These are phyloP conservation scores for Caenorhabditis inopinata DNA, from an alignment of 1,140 invertebrate genomes.

Conservation along the genomic window DNA sequence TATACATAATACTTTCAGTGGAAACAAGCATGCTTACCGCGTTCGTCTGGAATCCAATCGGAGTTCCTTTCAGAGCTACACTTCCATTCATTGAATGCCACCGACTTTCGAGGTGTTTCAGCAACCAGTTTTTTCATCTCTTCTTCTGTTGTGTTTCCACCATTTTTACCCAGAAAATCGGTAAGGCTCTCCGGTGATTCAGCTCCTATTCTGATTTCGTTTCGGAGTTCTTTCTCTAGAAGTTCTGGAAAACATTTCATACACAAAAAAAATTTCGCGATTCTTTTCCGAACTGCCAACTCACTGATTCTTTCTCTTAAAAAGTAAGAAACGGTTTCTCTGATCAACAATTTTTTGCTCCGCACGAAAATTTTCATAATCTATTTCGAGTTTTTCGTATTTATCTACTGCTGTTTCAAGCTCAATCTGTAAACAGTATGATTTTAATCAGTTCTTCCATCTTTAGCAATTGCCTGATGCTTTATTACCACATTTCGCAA, in stretches of 20 bases:
- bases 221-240: neutral
- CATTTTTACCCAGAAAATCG: neutral
- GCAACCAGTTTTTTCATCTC: neutral
- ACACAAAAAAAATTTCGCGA: neutral
- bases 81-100: neutral
- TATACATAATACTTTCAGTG: neutral
- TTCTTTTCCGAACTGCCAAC: neutral
- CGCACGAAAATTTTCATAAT: neutral
- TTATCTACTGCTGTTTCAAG: too few species aligned
- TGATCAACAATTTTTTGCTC: neutral
- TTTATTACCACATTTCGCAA: too few species aligned
- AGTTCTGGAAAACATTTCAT: neutral
- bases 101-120: neutral
- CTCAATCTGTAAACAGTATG: too few species aligned
- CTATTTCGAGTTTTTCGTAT: too few species aligned
- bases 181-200: neutral
- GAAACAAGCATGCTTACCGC: too few species aligned
- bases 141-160: neutral
- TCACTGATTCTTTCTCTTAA: neutral
- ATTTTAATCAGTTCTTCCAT: too few species aligned
- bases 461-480: too few species aligned
- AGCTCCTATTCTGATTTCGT: neutral
- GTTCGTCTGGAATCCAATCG: conserved; percentile 22
- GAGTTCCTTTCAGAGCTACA: neutral
- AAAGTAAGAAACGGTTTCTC: neutral